A percentile compares a stretch with the other conserved stretches of the same genome.
Conservation (phyloP, 2,888 invertebrate genomes). For the Lithophane semibrunnea region DNA sequence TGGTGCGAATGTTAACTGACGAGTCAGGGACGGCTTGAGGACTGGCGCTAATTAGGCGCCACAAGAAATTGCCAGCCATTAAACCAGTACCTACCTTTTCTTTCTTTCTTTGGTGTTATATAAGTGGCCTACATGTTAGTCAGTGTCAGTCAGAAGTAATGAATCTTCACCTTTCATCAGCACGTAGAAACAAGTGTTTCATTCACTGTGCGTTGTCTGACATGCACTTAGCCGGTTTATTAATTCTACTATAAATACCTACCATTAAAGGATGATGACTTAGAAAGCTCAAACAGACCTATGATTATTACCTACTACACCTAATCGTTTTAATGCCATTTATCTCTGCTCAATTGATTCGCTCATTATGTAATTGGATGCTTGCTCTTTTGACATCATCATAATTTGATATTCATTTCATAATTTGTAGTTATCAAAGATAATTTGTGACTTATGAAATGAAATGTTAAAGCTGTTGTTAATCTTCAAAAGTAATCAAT, state of each 20-base stretch:
- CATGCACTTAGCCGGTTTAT: background rate
- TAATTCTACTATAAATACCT: background rate
- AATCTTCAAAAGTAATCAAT: conserved; percentile 4
- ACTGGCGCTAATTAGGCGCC: conserved; percentile 35
- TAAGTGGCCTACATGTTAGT: background rate
- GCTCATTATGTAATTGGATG: conserved; percentile 36
- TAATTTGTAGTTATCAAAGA: conserved; percentile 30
- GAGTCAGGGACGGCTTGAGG: conserved; percentile 66
- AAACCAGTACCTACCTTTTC: too few species aligned
- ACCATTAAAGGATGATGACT: background rate
- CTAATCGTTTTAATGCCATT: conserved; percentile 3
- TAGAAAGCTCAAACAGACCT: background rate
- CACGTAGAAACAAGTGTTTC: background rate
- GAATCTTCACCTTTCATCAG: background rate
- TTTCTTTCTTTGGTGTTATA: too few species aligned
- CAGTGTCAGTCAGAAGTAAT: background rate
- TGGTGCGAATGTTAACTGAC: conserved; percentile 76
- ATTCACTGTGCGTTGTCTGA: background rate
- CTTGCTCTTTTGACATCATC: conserved; percentile 23
- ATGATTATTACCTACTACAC: background rate
- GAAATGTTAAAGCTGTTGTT: conserved; percentile 28
- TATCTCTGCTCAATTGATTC: conserved; percentile 24
- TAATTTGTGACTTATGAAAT: conserved; percentile 31
- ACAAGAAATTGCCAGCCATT: background rate
- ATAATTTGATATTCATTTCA: conserved; percentile 29